Conservation (phyloP, 2,797 vertebrate species). For the Potorous gilbertii region DNA sequence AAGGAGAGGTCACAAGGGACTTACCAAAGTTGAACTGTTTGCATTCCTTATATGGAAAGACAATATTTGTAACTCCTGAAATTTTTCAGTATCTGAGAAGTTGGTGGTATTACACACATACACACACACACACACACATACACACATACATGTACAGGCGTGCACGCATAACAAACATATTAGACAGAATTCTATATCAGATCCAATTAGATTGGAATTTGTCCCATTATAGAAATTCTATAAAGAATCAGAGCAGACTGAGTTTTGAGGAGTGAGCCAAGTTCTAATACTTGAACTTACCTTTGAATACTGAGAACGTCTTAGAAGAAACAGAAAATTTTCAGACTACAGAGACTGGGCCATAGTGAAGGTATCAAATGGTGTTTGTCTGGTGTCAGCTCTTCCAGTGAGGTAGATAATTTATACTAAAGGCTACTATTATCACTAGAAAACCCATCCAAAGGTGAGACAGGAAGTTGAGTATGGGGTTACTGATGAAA, state of each 20-base stretch:
- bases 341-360: not conserved
- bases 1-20: too few relatives aligned
- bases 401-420: not conserved
- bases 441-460: not conserved
- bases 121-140: too few relatives aligned
- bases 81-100: too few relatives aligned
- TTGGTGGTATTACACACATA: too few relatives aligned
- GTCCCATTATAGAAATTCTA: slow-evolving; percentile 5
- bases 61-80: too few relatives aligned
- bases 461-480: not conserved
- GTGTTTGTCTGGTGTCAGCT: not conserved
- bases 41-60: too few relatives aligned
- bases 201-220: not conserved
- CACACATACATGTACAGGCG: too few relatives aligned
- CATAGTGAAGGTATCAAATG: not conserved
- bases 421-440: not conserved
- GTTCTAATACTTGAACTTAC: not conserved
- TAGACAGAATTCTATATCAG: not conserved
- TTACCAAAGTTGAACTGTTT: too few relatives aligned
- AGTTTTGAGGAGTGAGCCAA: not conserved
- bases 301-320: not conserved
- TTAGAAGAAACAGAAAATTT: not conserved
- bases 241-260: slow-evolving; percentile 13
- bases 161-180: slow-evolving; percentile 35
- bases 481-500: not conserved